phyloP scores from a whole-genome alignment of 1,140 invertebrate genomes.

The Bactericera cockerelli region DNA sequence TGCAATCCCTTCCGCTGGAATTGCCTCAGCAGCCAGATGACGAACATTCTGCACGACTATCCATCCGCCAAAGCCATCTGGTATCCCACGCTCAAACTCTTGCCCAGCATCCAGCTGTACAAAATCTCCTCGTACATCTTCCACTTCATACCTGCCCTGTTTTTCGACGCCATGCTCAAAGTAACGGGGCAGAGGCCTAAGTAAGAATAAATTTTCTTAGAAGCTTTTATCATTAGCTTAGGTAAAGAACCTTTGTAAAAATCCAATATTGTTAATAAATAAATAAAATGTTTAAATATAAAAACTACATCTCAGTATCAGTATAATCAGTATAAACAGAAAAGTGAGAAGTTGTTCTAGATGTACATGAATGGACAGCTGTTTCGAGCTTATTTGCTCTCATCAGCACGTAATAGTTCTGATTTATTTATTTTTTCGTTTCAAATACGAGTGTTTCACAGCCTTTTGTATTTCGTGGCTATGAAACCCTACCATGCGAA shows the following conservation, averaged over 20 bases:
- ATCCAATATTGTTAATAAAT: too few species aligned
- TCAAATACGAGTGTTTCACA: constrained; percentile 32
- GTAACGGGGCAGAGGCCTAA: constrained; percentile 59
- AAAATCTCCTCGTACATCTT: constrained; percentile 62
- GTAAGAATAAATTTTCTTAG: constrained; percentile 47
- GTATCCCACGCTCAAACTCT: constrained; percentile 65
- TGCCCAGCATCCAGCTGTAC: constrained; percentile 53
- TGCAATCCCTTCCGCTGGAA: constrained; percentile 76
- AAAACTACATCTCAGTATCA: too few species aligned
- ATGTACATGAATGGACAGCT: too few species aligned
- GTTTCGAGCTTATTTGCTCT: too few species aligned
- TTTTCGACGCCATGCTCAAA: constrained; percentile 55
- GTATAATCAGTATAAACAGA: too few species aligned
- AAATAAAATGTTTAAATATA: too few species aligned
- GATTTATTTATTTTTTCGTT: background rate
- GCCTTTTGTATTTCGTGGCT: too few species aligned
- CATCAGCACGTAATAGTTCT: too few species aligned
- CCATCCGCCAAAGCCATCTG: constrained; percentile 64
- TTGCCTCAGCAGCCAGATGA: constrained; percentile 44
- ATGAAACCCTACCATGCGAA: background rate
- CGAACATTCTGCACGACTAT: constrained; percentile 48
- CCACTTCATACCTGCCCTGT: constrained; percentile 68
- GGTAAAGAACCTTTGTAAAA: too few species aligned
- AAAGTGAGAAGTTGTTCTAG: too few species aligned
- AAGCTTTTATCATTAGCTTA: too few species aligned